phyloP scores from a whole-genome alignment of 2,888 invertebrate species.

The Chalcis sispes region DNA sequence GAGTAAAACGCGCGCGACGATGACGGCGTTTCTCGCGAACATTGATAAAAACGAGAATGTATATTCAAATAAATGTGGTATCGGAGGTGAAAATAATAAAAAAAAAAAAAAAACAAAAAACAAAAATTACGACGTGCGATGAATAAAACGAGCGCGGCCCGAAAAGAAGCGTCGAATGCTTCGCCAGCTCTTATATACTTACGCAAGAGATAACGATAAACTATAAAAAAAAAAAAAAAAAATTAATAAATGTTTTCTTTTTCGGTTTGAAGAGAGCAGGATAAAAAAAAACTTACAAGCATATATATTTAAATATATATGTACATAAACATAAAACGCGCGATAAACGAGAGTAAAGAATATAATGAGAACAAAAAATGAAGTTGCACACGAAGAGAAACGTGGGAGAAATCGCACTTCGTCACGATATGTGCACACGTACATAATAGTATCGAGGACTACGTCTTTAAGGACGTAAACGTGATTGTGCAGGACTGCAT shows the following conservation, averaged over 20 bases:
- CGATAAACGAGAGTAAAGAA: constrained; percentile 39
- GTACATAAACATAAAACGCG: constrained; percentile 41
- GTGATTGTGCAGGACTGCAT: constrained; percentile 37
- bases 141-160: background rate
- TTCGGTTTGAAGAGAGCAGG: background rate
- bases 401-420: constrained; percentile 11
- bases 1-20: constrained; percentile 32
- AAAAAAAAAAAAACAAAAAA: constrained; percentile 8
- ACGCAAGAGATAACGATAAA: background rate
- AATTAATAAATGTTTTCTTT: background rate
- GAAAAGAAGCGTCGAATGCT: constrained; percentile 11
- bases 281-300: background rate
- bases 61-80: background rate
- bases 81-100: background rate
- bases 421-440: constrained; percentile 5
- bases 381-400: constrained; percentile 9
- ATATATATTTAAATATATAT: constrained; percentile 3
- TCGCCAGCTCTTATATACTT: background rate
- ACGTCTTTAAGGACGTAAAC: background rate
- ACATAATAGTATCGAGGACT: no score
- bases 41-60: constrained; percentile 30
- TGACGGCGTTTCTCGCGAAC: constrained; percentile 35
- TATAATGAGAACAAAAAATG: constrained; percentile 40
- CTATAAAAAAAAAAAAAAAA: no score
- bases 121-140: background rate